Evolutionary conservation across 1,140 invertebrate genomes (phyloP).

Genomic region (Scaptomyza graminum): DNA sequence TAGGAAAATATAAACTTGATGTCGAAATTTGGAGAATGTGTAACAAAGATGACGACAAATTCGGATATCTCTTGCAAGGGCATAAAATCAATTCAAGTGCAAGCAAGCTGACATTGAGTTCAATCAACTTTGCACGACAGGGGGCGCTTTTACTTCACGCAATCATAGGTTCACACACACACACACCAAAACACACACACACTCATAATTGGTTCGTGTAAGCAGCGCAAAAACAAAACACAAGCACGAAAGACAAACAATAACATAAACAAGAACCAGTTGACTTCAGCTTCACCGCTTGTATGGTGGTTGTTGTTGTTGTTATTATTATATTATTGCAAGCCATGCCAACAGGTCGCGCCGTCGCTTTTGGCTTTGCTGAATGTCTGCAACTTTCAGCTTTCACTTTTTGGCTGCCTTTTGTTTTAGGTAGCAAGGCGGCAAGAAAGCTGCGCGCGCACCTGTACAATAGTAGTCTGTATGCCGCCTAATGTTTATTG

Average conservation of each 20-base stretch:
- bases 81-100: conserved; percentile 27
- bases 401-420: conserved; percentile 70
- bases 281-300: conserved; percentile 20
- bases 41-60: not conserved
- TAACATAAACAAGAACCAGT: conserved; percentile 49
- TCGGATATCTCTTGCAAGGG: no score
- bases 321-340: conserved; percentile 29
- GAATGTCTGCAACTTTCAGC: conserved; percentile 71
- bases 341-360: conserved; percentile 58
- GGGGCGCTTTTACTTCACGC: conserved; percentile 41
- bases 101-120: conserved; percentile 11
- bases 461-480: not conserved
- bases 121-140: conserved; percentile 33
- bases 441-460: conserved; percentile 25
- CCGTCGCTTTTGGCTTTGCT: conserved; percentile 57
- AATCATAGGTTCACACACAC: conserved; percentile 34
- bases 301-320: conserved; percentile 13
- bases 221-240: conserved; percentile 26
- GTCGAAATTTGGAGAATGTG: no score
- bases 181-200: not conserved
- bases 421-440: conserved; percentile 59
- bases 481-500: conserved; percentile 64
- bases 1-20: no score
- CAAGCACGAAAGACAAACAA: conserved; percentile 26
- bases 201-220: conserved; percentile 2